Percentiles rank a stretch among this genome's conserved stretches.
Evolutionary conservation across 2,888 invertebrate species (phyloP).

Genomic region (Argynnis bischoffii): DNA sequence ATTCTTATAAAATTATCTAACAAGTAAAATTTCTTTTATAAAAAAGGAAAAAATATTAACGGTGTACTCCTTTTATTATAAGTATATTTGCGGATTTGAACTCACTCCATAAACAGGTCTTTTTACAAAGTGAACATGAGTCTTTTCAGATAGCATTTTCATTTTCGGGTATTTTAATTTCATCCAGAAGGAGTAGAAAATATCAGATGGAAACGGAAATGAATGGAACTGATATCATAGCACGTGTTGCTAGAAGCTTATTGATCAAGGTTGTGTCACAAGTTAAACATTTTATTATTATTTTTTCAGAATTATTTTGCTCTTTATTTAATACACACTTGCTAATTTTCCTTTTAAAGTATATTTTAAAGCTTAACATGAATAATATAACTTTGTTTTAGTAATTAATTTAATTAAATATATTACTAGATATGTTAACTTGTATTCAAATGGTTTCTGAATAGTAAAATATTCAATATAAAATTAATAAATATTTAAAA

Average conservation of each 20-base stretch:
- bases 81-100: background rate
- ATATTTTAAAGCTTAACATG: background rate
- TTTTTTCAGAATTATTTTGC: background rate
- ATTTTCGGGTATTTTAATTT: conserved; percentile 4
- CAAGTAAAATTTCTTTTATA: too few relatives aligned
- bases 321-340: background rate
- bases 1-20: too few relatives aligned
- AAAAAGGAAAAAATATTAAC: too few relatives aligned
- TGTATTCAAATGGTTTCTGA: too few relatives aligned
- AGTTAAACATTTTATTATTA: conserved; percentile 38
- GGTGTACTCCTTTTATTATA: background rate
- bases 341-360: background rate
- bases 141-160: background rate
- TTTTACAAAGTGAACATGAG: background rate
- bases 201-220: conserved; percentile 61
- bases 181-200: conserved; percentile 59
- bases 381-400: too few relatives aligned
- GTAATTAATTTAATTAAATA: too few relatives aligned
- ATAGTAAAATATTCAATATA: too few relatives aligned
- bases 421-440: too few relatives aligned
- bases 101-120: background rate
- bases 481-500: too few relatives aligned
- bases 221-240: conserved; percentile 57
- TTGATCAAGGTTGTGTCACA: conserved; percentile 49
- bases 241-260: conserved; percentile 47